These are phyloP conservation scores for Polyploca ridens DNA, from an alignment of 2,888 invertebrate genomes.

Conservation along the genomic window DNA sequence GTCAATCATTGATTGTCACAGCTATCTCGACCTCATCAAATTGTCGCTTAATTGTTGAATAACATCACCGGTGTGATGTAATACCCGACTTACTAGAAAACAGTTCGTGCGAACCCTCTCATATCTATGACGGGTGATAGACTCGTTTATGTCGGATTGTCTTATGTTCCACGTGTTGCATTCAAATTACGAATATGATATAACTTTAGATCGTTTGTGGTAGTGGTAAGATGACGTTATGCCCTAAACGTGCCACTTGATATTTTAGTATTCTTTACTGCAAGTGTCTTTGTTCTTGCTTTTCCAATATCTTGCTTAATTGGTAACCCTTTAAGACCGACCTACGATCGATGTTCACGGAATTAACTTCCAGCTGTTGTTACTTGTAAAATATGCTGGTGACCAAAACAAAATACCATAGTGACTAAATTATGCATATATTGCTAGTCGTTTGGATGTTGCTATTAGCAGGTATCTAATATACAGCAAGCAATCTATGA, in stretches of 20 bases:
- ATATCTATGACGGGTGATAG: constrained; percentile 48
- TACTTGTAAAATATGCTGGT: no score
- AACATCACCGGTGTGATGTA: constrained; percentile 56
- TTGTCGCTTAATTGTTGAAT: constrained; percentile 68
- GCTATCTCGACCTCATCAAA: constrained; percentile 55
- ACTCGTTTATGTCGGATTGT: constrained; percentile 45
- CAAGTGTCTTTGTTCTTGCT: no score
- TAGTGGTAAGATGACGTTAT: not conserved
- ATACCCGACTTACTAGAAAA: constrained; percentile 45
- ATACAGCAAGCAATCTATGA: not conserved
- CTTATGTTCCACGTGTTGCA: constrained; percentile 37
- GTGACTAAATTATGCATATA: no score
- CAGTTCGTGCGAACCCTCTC: constrained; percentile 40
- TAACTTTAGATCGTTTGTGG: constrained; percentile 33
- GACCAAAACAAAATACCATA: no score
- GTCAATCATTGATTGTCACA: constrained; percentile 52
- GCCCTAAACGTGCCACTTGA: not conserved
- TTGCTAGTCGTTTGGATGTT: no score
- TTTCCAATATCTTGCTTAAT: no score
- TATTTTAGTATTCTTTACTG: not conserved
- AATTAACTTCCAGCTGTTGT: no score
- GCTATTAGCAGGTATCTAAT: no score
- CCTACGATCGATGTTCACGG: no score
- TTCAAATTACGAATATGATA: constrained; percentile 44
- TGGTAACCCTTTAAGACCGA: no score